phyloP scores from a whole-genome alignment of 2,113 vertebrate species.

The Callipepla californica region DNA sequence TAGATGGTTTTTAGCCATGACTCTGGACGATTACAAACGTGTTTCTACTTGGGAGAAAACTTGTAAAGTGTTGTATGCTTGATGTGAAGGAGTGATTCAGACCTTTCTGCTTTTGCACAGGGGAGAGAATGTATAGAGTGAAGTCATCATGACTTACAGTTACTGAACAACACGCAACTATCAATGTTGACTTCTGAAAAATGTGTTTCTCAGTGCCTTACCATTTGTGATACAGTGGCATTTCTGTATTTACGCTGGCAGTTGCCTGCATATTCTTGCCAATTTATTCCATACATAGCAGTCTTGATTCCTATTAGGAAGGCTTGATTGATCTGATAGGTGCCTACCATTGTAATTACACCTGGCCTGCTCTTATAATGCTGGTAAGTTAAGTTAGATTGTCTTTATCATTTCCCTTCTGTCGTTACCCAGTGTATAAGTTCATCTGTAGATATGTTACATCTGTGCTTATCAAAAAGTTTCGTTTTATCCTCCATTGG shows the following conservation, averaged over 20 bases:
- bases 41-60: background rate
- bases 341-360: background rate
- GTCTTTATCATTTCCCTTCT: background rate
- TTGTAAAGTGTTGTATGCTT: background rate
- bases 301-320: background rate
- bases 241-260: background rate
- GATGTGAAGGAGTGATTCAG: background rate
- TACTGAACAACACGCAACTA: background rate
- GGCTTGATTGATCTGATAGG: background rate
- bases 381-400: background rate
- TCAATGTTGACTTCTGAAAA: background rate
- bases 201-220: background rate
- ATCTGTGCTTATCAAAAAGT: background rate
- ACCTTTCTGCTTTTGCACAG: background rate
- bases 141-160: background rate
- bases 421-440: background rate
- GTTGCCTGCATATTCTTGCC: background rate
- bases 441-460: background rate
- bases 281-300: background rate
- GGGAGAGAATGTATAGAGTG: fast-evolving
- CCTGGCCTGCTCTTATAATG: background rate
- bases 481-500: background rate
- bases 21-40: background rate
- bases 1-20: background rate
- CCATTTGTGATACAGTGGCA: fast-evolving